These are phyloP conservation scores for Epizoanthus illoricatus DNA, from an alignment of 92 coral and sea anemone species.

Conservation along the genomic window DNA sequence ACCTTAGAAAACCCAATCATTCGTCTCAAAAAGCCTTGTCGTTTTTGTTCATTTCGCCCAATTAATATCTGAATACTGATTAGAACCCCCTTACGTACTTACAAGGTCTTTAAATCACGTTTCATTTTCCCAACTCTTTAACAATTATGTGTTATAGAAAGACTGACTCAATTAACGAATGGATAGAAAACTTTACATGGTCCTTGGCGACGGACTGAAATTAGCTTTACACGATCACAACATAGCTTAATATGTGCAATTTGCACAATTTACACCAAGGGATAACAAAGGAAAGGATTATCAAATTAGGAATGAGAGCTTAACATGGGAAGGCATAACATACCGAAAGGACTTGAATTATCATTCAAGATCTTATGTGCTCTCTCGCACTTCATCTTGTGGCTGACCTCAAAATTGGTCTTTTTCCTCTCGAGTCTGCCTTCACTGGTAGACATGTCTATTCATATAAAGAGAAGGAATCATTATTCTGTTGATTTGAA, in stretches of 20 bases:
- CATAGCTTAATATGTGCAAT: background rate
- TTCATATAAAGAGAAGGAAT: background rate
- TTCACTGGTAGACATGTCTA: background rate
- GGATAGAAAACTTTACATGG: background rate
- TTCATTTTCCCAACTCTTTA: background rate
- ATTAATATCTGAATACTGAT: slow-evolving; percentile 3
- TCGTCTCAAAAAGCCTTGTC: background rate
- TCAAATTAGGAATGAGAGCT: background rate
- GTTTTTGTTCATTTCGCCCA: background rate
- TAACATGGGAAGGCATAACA: background rate
- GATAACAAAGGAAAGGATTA: background rate
- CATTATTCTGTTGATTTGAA: background rate
- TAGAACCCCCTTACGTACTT: background rate
- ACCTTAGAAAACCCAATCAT: background rate
- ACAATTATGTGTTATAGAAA: background rate
- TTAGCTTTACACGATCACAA: background rate
- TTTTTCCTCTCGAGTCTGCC: slow-evolving; percentile 6
- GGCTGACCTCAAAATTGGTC: slow-evolving; percentile 4
- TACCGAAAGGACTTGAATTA: background rate
- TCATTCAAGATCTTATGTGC: background rate
- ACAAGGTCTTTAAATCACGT: background rate
- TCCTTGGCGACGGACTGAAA: no score
- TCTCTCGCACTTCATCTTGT: background rate
- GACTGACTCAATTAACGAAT: background rate
- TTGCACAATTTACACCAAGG: slow-evolving; percentile 15